phyloP scores from a whole-genome alignment of 2,888 invertebrate species.

The Scrobipalpa costella region DNA sequence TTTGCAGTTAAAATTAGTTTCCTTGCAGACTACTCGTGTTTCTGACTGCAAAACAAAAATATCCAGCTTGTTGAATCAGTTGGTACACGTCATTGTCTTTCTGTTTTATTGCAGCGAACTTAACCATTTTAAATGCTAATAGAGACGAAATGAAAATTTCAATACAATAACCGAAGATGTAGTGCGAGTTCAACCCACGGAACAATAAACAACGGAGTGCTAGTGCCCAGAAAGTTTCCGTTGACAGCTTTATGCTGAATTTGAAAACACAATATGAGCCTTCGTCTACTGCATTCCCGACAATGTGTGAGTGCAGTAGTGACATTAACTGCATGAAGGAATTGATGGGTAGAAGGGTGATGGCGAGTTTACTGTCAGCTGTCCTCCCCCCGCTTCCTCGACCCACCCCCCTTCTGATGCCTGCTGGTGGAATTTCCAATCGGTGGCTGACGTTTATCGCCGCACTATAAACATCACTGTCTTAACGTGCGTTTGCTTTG shows the following conservation, averaged over 20 bases:
- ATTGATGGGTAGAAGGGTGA: slow-evolving; percentile 58
- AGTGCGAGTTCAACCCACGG: not conserved
- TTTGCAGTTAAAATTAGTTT: slow-evolving; percentile 12
- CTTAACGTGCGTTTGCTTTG: slow-evolving; percentile 23
- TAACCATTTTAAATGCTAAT: slow-evolving; percentile 21
- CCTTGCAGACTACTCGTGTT: not conserved
- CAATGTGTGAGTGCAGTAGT: slow-evolving; percentile 43
- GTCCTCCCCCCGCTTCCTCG: slow-evolving; percentile 24
- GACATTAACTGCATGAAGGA: slow-evolving; percentile 61
- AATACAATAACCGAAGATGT: slow-evolving; percentile 18
- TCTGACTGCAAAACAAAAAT: slow-evolving; percentile 7
- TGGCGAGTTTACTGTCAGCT: slow-evolving; percentile 49
- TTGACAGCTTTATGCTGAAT: slow-evolving; percentile 22
- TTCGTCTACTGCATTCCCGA: slow-evolving; percentile 4
- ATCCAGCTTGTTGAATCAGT: not conserved
- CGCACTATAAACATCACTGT: slow-evolving; percentile 30
- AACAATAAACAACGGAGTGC: slow-evolving; percentile 12
- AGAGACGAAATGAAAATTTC: slow-evolving; percentile 5
- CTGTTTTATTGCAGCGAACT: not conserved
- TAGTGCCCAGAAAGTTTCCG: slow-evolving; percentile 2
- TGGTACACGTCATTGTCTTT: slow-evolving; percentile 6
- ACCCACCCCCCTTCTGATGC: not conserved
- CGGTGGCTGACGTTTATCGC: slow-evolving; percentile 29
- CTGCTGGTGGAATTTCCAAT: slow-evolving; percentile 11
- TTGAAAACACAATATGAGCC: slow-evolving; percentile 21